Base-by-base conservation (phyloP, 1,140 invertebrate species). In the Bombus soroeensis region DNA sequence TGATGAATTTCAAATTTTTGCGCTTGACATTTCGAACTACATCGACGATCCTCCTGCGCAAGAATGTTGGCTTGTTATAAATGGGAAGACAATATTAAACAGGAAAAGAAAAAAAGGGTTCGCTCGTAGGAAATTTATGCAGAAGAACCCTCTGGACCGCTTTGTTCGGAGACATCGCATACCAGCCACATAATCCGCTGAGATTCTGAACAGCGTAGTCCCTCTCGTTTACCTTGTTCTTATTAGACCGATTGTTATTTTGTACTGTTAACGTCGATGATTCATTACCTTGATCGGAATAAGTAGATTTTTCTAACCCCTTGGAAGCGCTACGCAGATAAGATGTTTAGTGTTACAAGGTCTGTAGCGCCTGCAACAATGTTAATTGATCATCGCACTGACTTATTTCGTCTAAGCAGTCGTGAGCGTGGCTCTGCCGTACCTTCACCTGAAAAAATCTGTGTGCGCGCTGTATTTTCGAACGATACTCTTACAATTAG, bases 291-390 rank as follows among this genome's bases (percentile, higher is more conserved):
- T 34, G 66, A 78, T 78, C 62, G 62, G 41, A 43, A 78, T 78
- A 28, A 70, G 39, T 43, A 53, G 57, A 84, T 68, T 71, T 71
- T 71, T 59, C 47, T 71, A 79, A 84, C 47, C 82, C 82, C 43
- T 59, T 71, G 41, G 39, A 62, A 66, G 9, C 8, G 34, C 32
- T 39, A 70, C 82, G 41, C 57, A 37, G 82, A 78, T 53, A 68
- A 57, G 28, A 66, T 13, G 66, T 32, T 80, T 81, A 81, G 78
- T 81, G 53, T 81, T 85, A 81, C 77, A 73, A 85, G 83, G 83
- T n/a, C 82, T 12, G 15, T 34, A n/a, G 53, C n/a, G n/a, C n/a
- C 22, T 66, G 28, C 15, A 81, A 59, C 47, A 76, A 76, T 59
- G n/a, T 81, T 81, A 59, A 81, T 57, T 57, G 68, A 41, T 43